phyloP scores from a whole-genome alignment of 2,888 invertebrate species.

The Lumbricus terrestris region DNA sequence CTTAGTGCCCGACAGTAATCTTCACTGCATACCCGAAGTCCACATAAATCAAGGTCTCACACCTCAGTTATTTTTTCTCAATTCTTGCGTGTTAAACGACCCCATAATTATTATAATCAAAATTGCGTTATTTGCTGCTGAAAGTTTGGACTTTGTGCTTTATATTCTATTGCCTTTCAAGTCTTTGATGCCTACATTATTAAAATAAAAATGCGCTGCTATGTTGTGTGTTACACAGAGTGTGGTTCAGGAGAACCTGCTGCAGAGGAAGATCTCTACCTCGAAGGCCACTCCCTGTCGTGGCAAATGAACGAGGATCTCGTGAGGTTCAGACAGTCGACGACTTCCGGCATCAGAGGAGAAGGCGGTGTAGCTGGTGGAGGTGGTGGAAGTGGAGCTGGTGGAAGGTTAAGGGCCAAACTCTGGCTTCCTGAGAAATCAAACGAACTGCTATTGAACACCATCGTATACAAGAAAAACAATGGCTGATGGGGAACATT shows the following conservation, averaged over 20 bases:
- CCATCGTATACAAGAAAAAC: background rate
- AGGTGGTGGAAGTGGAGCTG: background rate
- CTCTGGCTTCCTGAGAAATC: background rate
- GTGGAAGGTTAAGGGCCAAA: background rate
- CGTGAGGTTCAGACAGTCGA: background rate
- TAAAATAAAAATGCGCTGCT: too few species aligned
- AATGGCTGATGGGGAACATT: background rate
- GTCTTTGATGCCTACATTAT: too few species aligned
- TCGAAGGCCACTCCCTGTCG: constrained; percentile 12
- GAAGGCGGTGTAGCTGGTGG: too few species aligned
- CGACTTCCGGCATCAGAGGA: background rate
- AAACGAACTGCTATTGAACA: background rate
- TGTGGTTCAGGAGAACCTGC: background rate
- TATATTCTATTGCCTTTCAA: too few species aligned
- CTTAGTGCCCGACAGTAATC: too few species aligned
- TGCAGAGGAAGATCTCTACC: background rate
- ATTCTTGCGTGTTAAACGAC: too few species aligned
- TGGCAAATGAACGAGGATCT: constrained; percentile 6
- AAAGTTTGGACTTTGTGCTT: too few species aligned
- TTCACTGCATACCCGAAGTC: too few species aligned
- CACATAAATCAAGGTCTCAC: too few species aligned
- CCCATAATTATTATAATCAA: too few species aligned
- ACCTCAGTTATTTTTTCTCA: too few species aligned
- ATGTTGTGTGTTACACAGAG: background rate
- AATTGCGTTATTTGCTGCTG: too few species aligned